Base-by-base conservation (phyloP, 2,113 vertebrate genomes). In the Otolemur garnettii region DNA sequence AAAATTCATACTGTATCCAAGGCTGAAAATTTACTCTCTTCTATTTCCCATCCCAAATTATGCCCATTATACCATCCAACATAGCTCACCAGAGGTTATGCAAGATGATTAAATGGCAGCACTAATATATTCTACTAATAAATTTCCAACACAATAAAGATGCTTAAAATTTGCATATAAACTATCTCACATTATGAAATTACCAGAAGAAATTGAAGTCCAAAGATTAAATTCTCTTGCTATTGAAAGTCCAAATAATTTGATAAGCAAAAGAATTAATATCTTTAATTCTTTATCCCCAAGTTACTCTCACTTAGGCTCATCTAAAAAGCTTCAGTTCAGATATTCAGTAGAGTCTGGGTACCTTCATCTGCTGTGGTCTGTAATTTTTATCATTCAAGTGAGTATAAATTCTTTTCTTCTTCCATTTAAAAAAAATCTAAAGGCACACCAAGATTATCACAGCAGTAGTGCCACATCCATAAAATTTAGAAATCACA, bases 181-280 rank as follows among this genome's bases (percentile, higher is more conserved):
- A 93, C 53, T 71, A 45, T 22, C 28, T 94, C 64, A 42, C 55
- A 87, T 28, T 94, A 57, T 89, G 10, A 94, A 94, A 88, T 87
- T 94, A 79, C 91, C 91, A 71, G 68, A 92, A 93, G 94, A 96
- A 93, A 96, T 6, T 78, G 64, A 96, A 91, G 57, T 86, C 22
- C 42, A 93, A 96, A 96, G 62, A 96, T 86, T 95, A 96, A 90
- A 93, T 74, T 96, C 15, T 89, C 10, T 80, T 95, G 13, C 38
- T 93, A 86, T 11, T 87, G 95, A 82, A 95, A 42, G 19, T 95
- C 66, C 91, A 94, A 96, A 87, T 93, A 86, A 95, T 90, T 95
- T 92, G 85, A 91, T 7, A 4, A 85, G 14, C 68, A 87, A 91
- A 96, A 91, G 19, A 82, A 96, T 96, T 94, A 93, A 89, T 3